Evolutionary conservation across 1,140 invertebrate species (phyloP), one percentile per base, ranked within the genome.

Genomic region (Cydia amplana): DNA sequence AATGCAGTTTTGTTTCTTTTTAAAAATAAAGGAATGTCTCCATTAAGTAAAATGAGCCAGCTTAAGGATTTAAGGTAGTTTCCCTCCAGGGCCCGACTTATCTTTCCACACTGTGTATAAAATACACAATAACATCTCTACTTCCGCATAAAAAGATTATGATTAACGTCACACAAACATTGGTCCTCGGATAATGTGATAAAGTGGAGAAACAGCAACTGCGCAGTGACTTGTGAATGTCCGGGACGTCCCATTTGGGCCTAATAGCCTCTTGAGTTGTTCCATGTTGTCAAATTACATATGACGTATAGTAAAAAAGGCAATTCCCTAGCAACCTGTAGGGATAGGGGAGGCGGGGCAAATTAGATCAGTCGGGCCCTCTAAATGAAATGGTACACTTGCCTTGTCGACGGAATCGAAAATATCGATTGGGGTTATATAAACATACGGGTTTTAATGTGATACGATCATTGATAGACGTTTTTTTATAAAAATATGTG

Each of bases 401-500:
- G 65, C 28, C 65, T 1, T 18, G 65, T 43, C 36, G 32, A 43
- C 32, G 16, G 20, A 12, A 70, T 70, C 65, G 65, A 70, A 67
- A 67, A 32, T 70, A 70, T 70, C 65, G 65, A 70, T 70, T 40
- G 28, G 7, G 36, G 32, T 40, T 43, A 70, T 32, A 70, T 70
- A 70, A 70, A 70, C 65, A 70, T 23, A 18, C 2, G 55, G 18
- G 20, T 60, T 60, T 23, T 23, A 60, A 23, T 9, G 55, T 12
- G 10, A 60, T 60, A 2, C 9, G 9, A 60, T 60, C 16, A 60
- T 10, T 0, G 9, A 12, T 20, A 5, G 16, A 5, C 84, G 80
- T 84, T 18, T 18, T 51, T 16, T 1, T 81, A 82, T 76, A 75
- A 83, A 83, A 83, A 51, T 4, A 4, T 46, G 12, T 16, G 43